Evolutionary conservation across 2,797 vertebrate species (phyloP), one percentile per base, ranked within the genome.

Genomic region (Coracias cyanogaster): DNA sequence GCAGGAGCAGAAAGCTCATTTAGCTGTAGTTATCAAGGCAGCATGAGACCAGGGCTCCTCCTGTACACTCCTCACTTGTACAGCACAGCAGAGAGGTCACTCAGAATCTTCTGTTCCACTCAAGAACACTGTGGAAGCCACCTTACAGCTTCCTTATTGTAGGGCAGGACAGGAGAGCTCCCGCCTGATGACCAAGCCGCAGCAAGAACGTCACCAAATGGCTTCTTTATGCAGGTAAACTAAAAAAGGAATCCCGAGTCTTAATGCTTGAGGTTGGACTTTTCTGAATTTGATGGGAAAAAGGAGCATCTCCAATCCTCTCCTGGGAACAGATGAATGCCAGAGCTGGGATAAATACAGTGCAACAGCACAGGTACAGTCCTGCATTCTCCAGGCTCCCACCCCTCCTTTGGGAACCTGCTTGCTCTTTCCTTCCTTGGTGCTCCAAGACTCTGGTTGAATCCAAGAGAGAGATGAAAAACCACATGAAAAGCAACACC

Each of bases 401-500:
- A 48, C n/a, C 20, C 20, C 48, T 87, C 69, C 49, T 92, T 51
- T 84, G 70, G 60, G 43, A 94, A 54, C 22, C 41, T 24, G 39
- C 37, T 82, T 82, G 35, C 37, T 78, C 55, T 66, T 91, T 76
- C 76, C 43, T 80, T 67, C 79, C 69, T 80, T 70, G 69, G 72
- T 77, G 77, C 64, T 84, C 79, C 78, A 95, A 73, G 84, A 60
- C 48, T 69, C 37, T 62, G 43, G 51, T 64, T 2, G 3, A 92
- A 89, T 77, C 45, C 91, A 57, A 89, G 31, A 79, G 29, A 62
- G 72, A 81, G 85, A 77, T 19, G 65, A 61, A 87, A 92, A 92
- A 89, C 86, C 92, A 84, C 84, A 90, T 43, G 69, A 96, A 95
- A 88, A 94, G 82, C 61, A 91, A 79, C 52, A 71, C 45, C 86